These are phyloP conservation scores for Macaria liturata DNA, from an alignment of 2,888 invertebrate genomes.

Conservation along the genomic window DNA sequence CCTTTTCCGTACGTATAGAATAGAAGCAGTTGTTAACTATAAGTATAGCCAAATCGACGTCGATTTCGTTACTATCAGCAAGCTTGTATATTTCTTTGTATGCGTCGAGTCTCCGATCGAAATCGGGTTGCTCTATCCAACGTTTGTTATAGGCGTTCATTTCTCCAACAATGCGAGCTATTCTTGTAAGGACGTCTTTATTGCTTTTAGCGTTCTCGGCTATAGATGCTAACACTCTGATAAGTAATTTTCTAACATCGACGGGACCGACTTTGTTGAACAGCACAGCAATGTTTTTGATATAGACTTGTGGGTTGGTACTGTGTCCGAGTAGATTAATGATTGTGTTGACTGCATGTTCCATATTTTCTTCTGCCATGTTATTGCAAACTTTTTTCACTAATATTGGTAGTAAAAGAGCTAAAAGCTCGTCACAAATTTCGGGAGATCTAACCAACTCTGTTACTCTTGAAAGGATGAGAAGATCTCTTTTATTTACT, in stretches of 20 bases:
- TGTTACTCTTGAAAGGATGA: constrained; percentile 90
- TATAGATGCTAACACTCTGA: constrained; percentile 85
- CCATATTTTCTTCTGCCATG: constrained; percentile 86
- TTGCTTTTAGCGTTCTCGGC: constrained; percentile 68
- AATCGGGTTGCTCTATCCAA: constrained; percentile 98
- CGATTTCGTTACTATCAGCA: constrained; percentile 76
- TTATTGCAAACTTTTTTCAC: constrained; percentile 84
- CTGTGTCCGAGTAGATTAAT: constrained; percentile 89
- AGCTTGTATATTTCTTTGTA: constrained; percentile 87
- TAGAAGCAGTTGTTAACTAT: constrained; percentile 93
- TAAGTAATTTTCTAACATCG: constrained; percentile 87
- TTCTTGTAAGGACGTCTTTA: constrained; percentile 72
- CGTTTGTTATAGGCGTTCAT: constrained; percentile 94
- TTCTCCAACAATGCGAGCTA: constrained; percentile 83
- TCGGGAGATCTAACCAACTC: constrained; percentile 87
- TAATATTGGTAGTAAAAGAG: constrained; percentile 88
- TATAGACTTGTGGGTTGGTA: constrained; percentile 84
- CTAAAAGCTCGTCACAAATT: constrained; percentile 87
- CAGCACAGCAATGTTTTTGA: constrained; percentile 88
- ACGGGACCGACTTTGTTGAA: constrained; percentile 87
- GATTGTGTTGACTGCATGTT: constrained; percentile 88
- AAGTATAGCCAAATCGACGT: constrained; percentile 86
- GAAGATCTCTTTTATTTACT: constrained; percentile 87
- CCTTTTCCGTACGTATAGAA: constrained; percentile 90
- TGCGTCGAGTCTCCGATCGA: constrained; percentile 90